A percentile compares a stretch with the other conserved stretches of the same genome.
phyloP scores from a whole-genome alignment of 2,797 vertebrate genomes.

The Crypturellus tataupa region DNA sequence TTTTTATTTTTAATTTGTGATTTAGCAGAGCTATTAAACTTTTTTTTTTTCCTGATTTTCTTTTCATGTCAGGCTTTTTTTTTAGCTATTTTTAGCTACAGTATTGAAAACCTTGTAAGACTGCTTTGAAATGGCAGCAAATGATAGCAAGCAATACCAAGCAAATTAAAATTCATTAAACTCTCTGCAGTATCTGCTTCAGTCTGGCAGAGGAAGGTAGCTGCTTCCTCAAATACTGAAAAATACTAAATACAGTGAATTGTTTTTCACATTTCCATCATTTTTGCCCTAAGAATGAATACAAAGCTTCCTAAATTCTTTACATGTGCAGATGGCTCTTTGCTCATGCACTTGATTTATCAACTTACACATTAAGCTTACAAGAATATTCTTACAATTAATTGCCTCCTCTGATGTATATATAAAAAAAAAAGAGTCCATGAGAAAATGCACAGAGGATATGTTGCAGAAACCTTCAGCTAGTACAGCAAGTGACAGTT shows the following conservation, averaged over 20 bases:
- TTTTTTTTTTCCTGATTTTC: not conserved
- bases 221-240: not conserved
- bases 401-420: not conserved
- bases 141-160: not conserved
- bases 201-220: not conserved
- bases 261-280: not conserved
- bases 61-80: not conserved
- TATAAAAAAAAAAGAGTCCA: not conserved
- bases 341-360: not conserved
- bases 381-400: not conserved
- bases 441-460: not conserved
- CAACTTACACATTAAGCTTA: not conserved
- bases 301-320: not conserved
- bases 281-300: not conserved
- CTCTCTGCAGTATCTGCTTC: not conserved
- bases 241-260: not conserved
- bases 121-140: not conserved
- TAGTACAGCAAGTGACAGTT: not conserved
- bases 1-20: not conserved
- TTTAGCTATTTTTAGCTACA: not conserved
- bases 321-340: not conserved
- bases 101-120: not conserved
- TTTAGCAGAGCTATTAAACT: not conserved
- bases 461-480: not conserved
- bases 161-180: not conserved